These are phyloP conservation scores for Corapipo altera DNA, from an alignment of 2,113 vertebrate species.

Conservation along the genomic window DNA sequence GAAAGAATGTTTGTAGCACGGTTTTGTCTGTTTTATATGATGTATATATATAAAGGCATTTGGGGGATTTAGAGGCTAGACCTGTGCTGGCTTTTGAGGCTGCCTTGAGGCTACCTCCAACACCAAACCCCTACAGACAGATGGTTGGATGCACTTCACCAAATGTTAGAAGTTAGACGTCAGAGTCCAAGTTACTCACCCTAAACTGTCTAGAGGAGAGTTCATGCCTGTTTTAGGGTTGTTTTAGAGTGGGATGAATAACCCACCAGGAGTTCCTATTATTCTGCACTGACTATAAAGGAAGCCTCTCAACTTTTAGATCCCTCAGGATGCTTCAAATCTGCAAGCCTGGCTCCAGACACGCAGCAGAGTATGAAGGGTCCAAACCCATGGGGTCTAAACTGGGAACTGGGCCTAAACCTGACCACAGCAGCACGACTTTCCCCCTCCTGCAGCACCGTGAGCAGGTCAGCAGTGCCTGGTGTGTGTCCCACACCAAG, in stretches of 20 bases:
- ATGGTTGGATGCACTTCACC: neutral
- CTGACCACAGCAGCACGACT: neutral
- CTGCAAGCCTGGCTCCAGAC: neutral
- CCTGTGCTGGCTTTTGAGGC: neutral
- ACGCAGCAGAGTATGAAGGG: neutral
- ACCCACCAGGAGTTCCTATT: neutral
- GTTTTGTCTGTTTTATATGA: neutral
- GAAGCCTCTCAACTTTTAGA: neutral
- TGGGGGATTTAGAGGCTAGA: neutral
- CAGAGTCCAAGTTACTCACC: neutral
- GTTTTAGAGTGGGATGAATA: neutral
- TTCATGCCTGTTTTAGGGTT: neutral
- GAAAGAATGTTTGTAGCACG: neutral
- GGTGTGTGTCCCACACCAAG: fast-evolving
- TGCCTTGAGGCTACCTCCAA: neutral
- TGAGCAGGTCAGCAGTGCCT: neutral
- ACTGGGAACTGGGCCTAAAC: neutral
- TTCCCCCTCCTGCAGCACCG: fast-evolving
- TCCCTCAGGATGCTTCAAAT: neutral
- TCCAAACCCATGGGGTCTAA: neutral
- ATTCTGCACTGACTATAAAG: neutral
- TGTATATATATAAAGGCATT: neutral
- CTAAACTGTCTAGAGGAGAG: neutral
- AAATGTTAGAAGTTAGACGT: neutral
- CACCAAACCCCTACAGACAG: neutral